Evolutionary conservation across 1,140 invertebrate species (phyloP).

Genomic region (Trinorchestia longiramus): DNA sequence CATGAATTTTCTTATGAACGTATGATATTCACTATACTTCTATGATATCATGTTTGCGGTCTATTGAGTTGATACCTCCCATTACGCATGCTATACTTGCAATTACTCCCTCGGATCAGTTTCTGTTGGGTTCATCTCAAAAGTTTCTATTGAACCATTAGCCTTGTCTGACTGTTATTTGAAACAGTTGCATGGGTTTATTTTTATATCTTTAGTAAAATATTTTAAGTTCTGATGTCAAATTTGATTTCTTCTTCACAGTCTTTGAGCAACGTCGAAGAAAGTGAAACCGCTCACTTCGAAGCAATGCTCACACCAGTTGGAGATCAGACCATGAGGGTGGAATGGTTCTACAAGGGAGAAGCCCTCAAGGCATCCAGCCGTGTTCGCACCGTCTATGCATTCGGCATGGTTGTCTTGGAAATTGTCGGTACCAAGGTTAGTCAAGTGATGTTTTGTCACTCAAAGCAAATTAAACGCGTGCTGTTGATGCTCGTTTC

Average conservation of each 20-base stretch:
- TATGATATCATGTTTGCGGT: no score
- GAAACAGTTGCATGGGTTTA: neutral
- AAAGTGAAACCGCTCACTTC: slow-evolving; percentile 93
- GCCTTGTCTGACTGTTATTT: no score
- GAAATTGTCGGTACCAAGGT: slow-evolving; percentile 82
- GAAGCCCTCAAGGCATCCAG: slow-evolving; percentile 87
- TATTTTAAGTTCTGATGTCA: neutral
- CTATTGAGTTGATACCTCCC: no score
- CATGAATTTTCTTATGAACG: no score
- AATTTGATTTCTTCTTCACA: slow-evolving; percentile 75
- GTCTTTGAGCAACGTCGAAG: slow-evolving; percentile 78
- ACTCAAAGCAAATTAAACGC: no score
- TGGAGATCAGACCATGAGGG: slow-evolving; percentile 94
- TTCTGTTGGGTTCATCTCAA: no score
- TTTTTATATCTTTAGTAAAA: neutral
- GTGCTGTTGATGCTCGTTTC: neutral
- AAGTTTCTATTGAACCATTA: no score
- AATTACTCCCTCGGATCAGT: no score
- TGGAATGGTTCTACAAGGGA: slow-evolving; percentile 98
- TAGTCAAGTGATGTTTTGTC: neutral
- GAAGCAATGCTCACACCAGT: slow-evolving; percentile 93
- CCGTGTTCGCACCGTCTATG: slow-evolving; percentile 89
- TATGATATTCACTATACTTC: no score
- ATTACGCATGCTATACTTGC: no score
- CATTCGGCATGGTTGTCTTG: slow-evolving; percentile 94